Conservation (phyloP, 2,797 vertebrate species). For the Xenentodon cancila region DNA sequence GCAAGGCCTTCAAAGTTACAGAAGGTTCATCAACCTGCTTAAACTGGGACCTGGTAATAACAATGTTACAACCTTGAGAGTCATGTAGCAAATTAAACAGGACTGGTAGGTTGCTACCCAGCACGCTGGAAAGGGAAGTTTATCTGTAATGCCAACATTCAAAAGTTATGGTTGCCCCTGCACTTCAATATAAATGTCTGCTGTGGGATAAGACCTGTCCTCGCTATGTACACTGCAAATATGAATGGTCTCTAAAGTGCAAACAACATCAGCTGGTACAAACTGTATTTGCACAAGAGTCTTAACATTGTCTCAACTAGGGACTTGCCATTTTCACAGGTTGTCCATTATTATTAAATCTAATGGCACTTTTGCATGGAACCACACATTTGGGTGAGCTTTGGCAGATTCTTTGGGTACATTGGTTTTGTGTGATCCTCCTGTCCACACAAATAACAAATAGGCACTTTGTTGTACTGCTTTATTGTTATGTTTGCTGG, state of each 20-base stretch:
- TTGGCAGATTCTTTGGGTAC: neutral
- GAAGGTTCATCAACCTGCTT: neutral
- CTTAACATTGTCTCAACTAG: too few species aligned
- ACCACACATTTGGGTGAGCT: neutral
- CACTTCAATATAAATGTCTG: neutral
- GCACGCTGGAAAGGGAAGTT: neutral
- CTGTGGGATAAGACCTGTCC: neutral
- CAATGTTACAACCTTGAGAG: neutral
- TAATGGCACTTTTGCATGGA: neutral
- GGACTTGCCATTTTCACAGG: neutral
- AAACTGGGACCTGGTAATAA: neutral
- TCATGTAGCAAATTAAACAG: neutral
- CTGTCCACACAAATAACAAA: neutral
- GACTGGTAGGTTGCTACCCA: neutral
- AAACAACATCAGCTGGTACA: too few species aligned
- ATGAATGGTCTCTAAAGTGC: neutral
- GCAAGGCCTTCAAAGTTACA: neutral
- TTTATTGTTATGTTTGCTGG: neutral
- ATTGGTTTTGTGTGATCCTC: neutral
- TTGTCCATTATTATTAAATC: neutral
- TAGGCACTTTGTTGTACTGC: neutral
- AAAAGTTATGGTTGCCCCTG: neutral
- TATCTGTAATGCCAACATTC: neutral
- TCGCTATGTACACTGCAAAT: neutral
- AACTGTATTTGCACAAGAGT: too few species aligned